Evolutionary conservation across 2,113 vertebrate species (phyloP).

Genomic region (Poeciliopsis retropinna): DNA sequence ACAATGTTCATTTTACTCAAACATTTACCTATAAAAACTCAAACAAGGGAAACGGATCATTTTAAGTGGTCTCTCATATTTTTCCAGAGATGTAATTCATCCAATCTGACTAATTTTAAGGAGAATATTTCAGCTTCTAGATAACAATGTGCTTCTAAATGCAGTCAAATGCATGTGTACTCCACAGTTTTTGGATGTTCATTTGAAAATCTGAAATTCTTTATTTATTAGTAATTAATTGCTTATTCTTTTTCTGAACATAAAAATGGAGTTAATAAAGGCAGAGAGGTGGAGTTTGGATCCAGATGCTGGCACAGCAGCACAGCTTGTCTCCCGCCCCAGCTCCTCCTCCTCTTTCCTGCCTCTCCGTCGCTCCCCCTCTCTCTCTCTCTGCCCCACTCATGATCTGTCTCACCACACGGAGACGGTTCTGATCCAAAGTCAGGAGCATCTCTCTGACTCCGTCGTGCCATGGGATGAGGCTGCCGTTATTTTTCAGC

Average conservation of each 20-base stretch:
- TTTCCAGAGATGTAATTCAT: too few relatives aligned
- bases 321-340: slow-evolving; percentile 32
- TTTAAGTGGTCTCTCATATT: too few relatives aligned
- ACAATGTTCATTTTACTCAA: too few relatives aligned
- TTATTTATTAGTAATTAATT: background rate
- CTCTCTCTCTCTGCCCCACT: slow-evolving; percentile 41
- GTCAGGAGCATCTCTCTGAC: slow-evolving; percentile 23
- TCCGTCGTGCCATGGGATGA: slow-evolving; percentile 43
- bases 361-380: slow-evolving; percentile 36
- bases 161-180: too few relatives aligned
- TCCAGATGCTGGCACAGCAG: slow-evolving; percentile 52
- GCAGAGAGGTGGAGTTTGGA: slow-evolving; percentile 47
- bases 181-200: too few relatives aligned
- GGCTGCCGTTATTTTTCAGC: background rate
- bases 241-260: background rate
- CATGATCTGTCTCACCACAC: slow-evolving; percentile 53
- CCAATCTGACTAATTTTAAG: too few relatives aligned
- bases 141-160: too few relatives aligned
- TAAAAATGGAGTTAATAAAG: slow-evolving; percentile 3
- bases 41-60: too few relatives aligned
- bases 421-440: slow-evolving; percentile 44
- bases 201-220: too few relatives aligned
- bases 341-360: slow-evolving; percentile 36
- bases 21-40: too few relatives aligned
- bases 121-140: too few relatives aligned